Evolutionary conservation across 1,140 invertebrate species (phyloP), one percentile per base, ranked within the genome.

Genomic region (Euschistus heros): DNA sequence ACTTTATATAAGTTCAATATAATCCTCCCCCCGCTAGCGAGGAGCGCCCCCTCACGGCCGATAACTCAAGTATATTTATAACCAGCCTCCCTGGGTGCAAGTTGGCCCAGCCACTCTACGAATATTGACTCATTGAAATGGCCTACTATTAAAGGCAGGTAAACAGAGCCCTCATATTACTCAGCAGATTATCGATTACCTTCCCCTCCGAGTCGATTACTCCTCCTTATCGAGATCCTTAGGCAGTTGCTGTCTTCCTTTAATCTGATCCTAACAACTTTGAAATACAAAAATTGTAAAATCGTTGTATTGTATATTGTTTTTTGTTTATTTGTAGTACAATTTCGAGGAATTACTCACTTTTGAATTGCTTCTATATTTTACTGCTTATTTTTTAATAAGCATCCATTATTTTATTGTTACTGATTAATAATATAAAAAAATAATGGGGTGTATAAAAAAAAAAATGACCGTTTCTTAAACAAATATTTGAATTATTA

Each of bases 1-100:
- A 63, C 62, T 63, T 63, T 63, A 63, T 63, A 63, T 63, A 50
- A 63, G 33, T 63, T 63, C 62, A 63, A 63, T 63, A 63, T 63
- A 63, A 63, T 26, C 62, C 61, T 42, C 20, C 42, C 46, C 37
- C 14, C 47, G n/a, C 22, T 22, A 2, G 2, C n/a, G n/a, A n/a
- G 22, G 47, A 22, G n/a, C 47, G 33, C 33, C 33, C 33, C 33
- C 33, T 10, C 33, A 37, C 33, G 33, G 33, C 22, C 47, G 47
- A 50, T 50, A 50, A 50, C 47, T 50, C 47, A 50, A 50, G 47
- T 50, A 50, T 50, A 50, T 50, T 50, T 50, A 50, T 50, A 50
- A 50, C 47, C 47, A 20, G 17, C 10, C 47, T 50, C n/a, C n/a
- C 47, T 50, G 10, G n/a, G 10, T 50, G 47, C 47, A 50, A 50